Conservation (phyloP, 2,888 invertebrate species). For the Ptycholaimellus sp. region DNA sequence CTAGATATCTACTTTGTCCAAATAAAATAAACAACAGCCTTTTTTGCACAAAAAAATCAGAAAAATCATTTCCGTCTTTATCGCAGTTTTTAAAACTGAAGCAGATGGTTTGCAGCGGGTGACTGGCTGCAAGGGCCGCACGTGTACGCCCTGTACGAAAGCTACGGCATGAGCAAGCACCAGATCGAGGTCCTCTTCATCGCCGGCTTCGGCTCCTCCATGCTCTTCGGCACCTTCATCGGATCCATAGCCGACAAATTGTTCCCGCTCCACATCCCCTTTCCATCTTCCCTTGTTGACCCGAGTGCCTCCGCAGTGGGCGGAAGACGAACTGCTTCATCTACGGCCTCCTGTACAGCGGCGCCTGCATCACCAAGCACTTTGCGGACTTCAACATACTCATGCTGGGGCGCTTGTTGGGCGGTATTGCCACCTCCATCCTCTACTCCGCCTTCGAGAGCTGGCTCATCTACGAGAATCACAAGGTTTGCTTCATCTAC, state of each 20-base stretch:
- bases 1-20: too few relatives aligned
- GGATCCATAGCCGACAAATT: conserved; percentile 34
- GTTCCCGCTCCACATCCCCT: conserved; percentile 13
- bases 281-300: neutral
- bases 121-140: conserved; percentile 36
- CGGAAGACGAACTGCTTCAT: conserved; percentile 31
- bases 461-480: conserved; percentile 33
- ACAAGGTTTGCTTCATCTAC: conserved; percentile 30
- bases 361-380: conserved; percentile 34
- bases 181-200: conserved; percentile 33
- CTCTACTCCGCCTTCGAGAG: conserved; percentile 34
- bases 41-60: conserved; percentile 1
- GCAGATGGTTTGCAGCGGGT: conserved; percentile 27
- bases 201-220: conserved; percentile 34
- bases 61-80: too few relatives aligned
- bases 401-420: conserved; percentile 29
- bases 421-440: conserved; percentile 34
- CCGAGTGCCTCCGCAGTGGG: conserved; percentile 27
- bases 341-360: conserved; percentile 32
- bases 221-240: conserved; percentile 33
- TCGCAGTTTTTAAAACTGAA: neutral
- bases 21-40: too few relatives aligned
- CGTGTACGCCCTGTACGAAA: conserved; percentile 33
- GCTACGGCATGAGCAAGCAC: conserved; percentile 30
- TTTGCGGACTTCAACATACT: conserved; percentile 31